Evolutionary conservation across 2,888 invertebrate genomes (phyloP), one percentile per base, ranked within the genome.

Genomic region (Trachelus stipa): DNA sequence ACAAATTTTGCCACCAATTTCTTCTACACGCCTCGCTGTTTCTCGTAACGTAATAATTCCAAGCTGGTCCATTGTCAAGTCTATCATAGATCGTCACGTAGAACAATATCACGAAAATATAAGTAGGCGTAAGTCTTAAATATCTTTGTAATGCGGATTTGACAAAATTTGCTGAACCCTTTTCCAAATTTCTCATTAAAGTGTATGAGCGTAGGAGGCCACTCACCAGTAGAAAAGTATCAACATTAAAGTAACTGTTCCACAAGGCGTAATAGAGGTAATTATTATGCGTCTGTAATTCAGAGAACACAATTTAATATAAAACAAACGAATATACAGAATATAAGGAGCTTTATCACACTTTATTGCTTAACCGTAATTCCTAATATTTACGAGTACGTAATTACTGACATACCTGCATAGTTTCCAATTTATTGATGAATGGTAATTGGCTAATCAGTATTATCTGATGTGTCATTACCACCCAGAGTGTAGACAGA

Each of bases 1-100:
- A 87, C 56, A 95, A 92, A 88, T 95, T 95, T 0, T 94, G 89
- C 95, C 95, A 95, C 95, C 95, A 95, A 0, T 94, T 94, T 0
- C 92, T 90, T 82, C 92, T 88, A 83, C 95, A 95, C 69, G 95
- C 91, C 73, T 94, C 92, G 80, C 92, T 92, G 76, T 84, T 81
- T 12, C 80, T 75, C 33, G 74, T 77, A 76, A 95, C 92, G 82
- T 92, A 92, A 30, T 93, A 91, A 73, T 79, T 81, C 96, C 96
- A 96, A 69, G 96, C 90, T 0, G 96, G 96, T 0, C 96, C 96
- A 82, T 93, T 93, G 11, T 94, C 95, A 23, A 95, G 89, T 86
- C 94, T 93, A 6, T 93, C 92, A 73, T 95, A 92, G 92, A 95
- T 94, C 0, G 95, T 95, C 89, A 94, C 94, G 88, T 95, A 95